Base-by-base conservation (phyloP, 2,888 invertebrate genomes). In the Schrankia costaestrigalis region DNA sequence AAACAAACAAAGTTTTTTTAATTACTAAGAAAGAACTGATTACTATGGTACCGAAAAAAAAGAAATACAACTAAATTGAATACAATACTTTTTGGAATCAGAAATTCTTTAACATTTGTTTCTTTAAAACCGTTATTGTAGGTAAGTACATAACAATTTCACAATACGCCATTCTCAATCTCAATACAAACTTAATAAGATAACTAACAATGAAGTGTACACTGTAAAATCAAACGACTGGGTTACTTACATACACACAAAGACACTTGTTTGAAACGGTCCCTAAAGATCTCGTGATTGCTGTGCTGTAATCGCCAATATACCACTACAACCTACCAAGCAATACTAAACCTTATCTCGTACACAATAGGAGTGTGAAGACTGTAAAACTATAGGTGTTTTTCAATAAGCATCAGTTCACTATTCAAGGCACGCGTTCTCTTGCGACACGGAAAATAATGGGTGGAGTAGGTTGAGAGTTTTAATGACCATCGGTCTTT, bases 381-480 rank as follows among this genome's bases (percentile, higher is more conserved):
- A 12, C n/a, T 22, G 63, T 35, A 57, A 29, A 39, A 17, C 11
- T 49, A 61, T 35, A 26, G 35, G 53, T 51, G 66, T 59, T 36
- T 56, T 62, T 49, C 58, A 61, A 49, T 71, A 69, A 73, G 65
- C 58, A 61, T 60, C 50, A 46, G 57, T 69, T 71, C 53, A 53
- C 56, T 55, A 74, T 75, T 72, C 72, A 17, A 45, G 47, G 62
- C 75, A 73, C 75, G 75, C 53, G 37, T 55, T 44, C 39, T 37
- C 42, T 54, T 38, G 60, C 60, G 70, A 74, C 75, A 71, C 60
- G 61, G 67, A 61, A 66, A 69, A 63, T 73, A 70, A 68, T 66
- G 58, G 64, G 38, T 35, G n/a, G 55, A 42, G 28, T 23, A 27
- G 26, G 49, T 29, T 15, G 35, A 41, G 35, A 47, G 36, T 51